Evolutionary conservation across 2,797 vertebrate species (phyloP).

Genomic region (Neosalanx taihuensis): DNA sequence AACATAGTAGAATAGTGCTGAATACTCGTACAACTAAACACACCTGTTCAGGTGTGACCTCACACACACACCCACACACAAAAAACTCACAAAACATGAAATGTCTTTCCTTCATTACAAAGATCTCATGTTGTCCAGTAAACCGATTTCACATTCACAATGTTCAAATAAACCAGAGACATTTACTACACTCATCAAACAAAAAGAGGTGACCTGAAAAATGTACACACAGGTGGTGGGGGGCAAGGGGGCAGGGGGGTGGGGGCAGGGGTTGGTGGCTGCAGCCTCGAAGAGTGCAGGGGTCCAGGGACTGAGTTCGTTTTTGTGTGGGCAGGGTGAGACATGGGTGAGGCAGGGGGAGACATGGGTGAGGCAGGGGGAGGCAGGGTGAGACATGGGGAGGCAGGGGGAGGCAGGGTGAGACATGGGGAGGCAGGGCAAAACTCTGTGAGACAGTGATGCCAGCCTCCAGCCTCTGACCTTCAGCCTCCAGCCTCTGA

Average conservation of each 20-base stretch:
- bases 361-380: slow-evolving; percentile 28
- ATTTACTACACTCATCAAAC: slow-evolving; percentile 49
- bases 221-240: slow-evolving; percentile 34
- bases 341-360: slow-evolving; percentile 31
- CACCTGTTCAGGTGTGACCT: slow-evolving; percentile 60
- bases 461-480: too few relatives aligned
- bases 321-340: slow-evolving; percentile 26
- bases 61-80: slow-evolving; percentile 43
- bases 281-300: background rate
- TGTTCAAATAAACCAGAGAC: slow-evolving; percentile 51
- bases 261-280: background rate
- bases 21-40: slow-evolving; percentile 66
- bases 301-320: slow-evolving; percentile 33
- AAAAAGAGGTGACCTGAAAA: slow-evolving; percentile 58
- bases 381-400: background rate
- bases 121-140: slow-evolving; percentile 46
- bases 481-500: too few relatives aligned
- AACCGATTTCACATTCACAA: slow-evolving; percentile 60
- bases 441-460: too few relatives aligned
- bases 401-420: too few relatives aligned
- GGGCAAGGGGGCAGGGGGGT: background rate
- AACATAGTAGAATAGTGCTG: slow-evolving; percentile 71
- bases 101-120: slow-evolving; percentile 48
- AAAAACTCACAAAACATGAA: slow-evolving; percentile 50
- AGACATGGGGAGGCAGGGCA: too few relatives aligned